A percentile compares a stretch with the other conserved stretches of the same genome.
phyloP scores from a whole-genome alignment of 2,888 invertebrate genomes.

The Aphrophora alni region DNA sequence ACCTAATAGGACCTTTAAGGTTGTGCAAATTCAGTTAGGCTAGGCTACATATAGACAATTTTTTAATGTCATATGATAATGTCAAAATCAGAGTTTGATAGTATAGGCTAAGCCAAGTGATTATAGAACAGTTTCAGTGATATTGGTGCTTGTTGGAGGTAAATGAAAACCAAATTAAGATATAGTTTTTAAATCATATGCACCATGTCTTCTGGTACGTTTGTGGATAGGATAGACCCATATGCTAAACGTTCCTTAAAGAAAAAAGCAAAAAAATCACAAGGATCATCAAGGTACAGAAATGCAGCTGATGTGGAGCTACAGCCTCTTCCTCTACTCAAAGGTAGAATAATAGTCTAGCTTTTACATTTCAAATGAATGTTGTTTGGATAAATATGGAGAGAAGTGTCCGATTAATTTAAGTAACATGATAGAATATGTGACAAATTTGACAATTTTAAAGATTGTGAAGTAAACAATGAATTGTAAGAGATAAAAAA shows the following conservation, averaged over 20 bases:
- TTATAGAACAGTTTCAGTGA: background rate
- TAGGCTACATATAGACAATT: background rate
- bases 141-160: conserved; percentile 2
- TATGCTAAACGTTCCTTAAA: conserved; percentile 97
- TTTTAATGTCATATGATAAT: background rate
- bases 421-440: too few species aligned
- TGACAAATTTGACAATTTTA: too few species aligned
- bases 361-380: too few species aligned
- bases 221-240: conserved; percentile 99
- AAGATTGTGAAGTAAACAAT: too few species aligned
- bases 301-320: conserved; percentile 98
- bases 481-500: too few species aligned
- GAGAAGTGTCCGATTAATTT: too few species aligned
- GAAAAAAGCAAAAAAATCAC: conserved; percentile 98
- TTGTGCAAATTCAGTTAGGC: conserved; percentile 3
- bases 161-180: conserved; percentile 15
- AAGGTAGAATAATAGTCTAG: conserved; percentile 72
- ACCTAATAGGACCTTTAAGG: background rate
- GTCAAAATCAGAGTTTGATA: background rate
- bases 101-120: background rate
- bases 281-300: conserved; percentile 98
- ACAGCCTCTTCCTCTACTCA: conserved; percentile 93
- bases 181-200: conserved; percentile 25
- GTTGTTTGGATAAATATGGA: too few species aligned
- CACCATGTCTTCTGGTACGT: conserved; percentile 69